These are phyloP conservation scores for Drosophila murphyi DNA, from an alignment of 1,140 invertebrate genomes.

Conservation along the genomic window DNA sequence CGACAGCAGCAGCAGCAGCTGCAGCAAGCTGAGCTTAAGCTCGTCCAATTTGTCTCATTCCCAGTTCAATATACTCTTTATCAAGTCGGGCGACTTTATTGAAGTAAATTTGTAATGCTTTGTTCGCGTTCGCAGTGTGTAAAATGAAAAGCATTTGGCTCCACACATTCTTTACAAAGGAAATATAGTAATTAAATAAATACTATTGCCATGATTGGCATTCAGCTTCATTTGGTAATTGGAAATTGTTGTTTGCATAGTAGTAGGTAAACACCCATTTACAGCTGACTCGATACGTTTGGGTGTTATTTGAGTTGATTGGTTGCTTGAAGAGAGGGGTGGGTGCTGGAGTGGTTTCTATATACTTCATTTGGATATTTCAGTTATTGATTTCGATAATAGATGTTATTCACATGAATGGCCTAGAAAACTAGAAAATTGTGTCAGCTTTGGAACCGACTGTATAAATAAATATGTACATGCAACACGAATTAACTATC, in stretches of 20 bases:
- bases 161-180: slow-evolving; percentile 3
- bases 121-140: slow-evolving; percentile 9
- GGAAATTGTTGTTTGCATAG: neutral
- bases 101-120: slow-evolving; percentile 21
- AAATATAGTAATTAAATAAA: slow-evolving; percentile 6
- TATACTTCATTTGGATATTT: slow-evolving; percentile 1
- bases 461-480: slow-evolving; percentile 18
- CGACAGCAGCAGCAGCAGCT: slow-evolving; percentile 3
- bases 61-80: slow-evolving; percentile 53
- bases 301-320: neutral
- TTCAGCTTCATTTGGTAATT: slow-evolving; percentile 9
- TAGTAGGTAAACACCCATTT: neutral
- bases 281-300: neutral
- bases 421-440: neutral
- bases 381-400: slow-evolving; percentile 26
- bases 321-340: too few species aligned
- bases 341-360: neutral
- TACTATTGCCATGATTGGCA: slow-evolving; percentile 17
- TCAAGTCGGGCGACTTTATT: slow-evolving; percentile 38
- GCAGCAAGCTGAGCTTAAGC: slow-evolving; percentile 5
- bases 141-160: slow-evolving; percentile 13
- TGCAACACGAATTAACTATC: too few species aligned
- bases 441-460: neutral
- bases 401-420: slow-evolving; percentile 6
- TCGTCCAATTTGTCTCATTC: slow-evolving; percentile 13